phyloP scores from a whole-genome alignment of 2,113 vertebrate genomes.

The Thunnus thynnus region DNA sequence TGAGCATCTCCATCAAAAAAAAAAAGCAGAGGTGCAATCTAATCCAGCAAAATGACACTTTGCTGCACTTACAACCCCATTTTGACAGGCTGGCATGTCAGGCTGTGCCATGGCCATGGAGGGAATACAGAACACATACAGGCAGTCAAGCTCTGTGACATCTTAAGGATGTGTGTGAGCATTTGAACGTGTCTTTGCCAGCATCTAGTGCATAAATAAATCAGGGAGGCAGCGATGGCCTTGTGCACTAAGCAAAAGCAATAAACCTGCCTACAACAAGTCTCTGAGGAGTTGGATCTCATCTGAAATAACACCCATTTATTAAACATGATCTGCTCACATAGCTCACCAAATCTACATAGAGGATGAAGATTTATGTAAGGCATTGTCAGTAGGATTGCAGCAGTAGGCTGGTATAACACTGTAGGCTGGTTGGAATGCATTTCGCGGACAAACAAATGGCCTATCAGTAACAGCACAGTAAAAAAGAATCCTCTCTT shows the following conservation, averaged over 20 bases:
- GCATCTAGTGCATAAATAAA: constrained; percentile 75
- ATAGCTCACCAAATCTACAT: constrained; percentile 43
- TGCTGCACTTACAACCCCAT: constrained; percentile 24
- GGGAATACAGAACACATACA: constrained; percentile 56
- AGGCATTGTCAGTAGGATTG: constrained; percentile 38
- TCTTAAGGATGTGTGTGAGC: constrained; percentile 59
- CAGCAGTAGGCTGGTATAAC: constrained; percentile 39
- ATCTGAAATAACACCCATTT: constrained; percentile 75
- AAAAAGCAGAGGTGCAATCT: constrained; percentile 33
- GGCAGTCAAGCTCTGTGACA: constrained; percentile 54
- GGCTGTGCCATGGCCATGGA: constrained; percentile 8
- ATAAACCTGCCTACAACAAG: constrained; percentile 68
- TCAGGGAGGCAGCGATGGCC: constrained; percentile 55
- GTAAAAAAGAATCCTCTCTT: too few relatives aligned
- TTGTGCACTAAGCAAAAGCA: constrained; percentile 68
- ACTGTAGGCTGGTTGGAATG: constrained; percentile 64
- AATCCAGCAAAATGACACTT: constrained; percentile 46
- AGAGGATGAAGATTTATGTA: constrained; percentile 54
- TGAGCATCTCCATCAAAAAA: constrained; percentile 21
- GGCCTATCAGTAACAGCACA: constrained; percentile 50
- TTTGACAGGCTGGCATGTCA: constrained; percentile 49
- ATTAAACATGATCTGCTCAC: constrained; percentile 73
- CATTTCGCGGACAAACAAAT: constrained; percentile 59
- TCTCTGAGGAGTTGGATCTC: constrained; percentile 57
- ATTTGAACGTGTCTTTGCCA: constrained; percentile 64